These are phyloP conservation scores for Cyanoderma ruficeps DNA, from an alignment of 2,113 vertebrate species.

Conservation along the genomic window DNA sequence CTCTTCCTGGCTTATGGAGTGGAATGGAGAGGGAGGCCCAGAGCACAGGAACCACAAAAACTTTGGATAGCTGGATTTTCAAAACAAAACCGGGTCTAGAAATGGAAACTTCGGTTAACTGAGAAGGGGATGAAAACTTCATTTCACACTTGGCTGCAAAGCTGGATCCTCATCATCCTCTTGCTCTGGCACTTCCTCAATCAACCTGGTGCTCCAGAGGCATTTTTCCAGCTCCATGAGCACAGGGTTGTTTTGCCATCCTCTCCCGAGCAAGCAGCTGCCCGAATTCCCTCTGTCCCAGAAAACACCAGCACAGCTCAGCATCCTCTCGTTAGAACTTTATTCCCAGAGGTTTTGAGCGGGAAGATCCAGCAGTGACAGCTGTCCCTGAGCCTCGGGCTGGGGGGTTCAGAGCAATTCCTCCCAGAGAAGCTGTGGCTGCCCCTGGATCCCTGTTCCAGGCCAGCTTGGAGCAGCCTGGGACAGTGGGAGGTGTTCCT, in stretches of 20 bases:
- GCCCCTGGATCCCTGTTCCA: not conserved
- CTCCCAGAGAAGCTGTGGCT: not conserved
- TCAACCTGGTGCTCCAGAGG: not conserved
- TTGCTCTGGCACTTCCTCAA: not conserved
- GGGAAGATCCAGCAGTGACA: not conserved
- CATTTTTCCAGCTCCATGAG: not conserved
- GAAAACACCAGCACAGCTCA: not conserved
- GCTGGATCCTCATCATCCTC: not conserved
- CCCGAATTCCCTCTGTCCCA: not conserved
- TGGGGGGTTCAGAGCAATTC: not conserved
- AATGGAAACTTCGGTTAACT: constrained; percentile 12
- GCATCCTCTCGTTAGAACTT: not conserved
- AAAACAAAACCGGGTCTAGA: not conserved
- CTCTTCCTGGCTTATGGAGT: not conserved
- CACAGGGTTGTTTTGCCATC: not conserved
- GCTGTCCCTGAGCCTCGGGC: not conserved
- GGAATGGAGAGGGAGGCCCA: not conserved
- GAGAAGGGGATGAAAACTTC: not conserved
- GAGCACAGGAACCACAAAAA: not conserved
- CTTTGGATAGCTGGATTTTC: not conserved
- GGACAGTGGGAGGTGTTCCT: not conserved
- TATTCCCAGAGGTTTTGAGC: not conserved
- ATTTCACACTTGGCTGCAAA: not conserved
- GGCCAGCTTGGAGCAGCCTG: not conserved
- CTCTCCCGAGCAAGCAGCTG: not conserved